phyloP scores from a whole-genome alignment of 2,888 invertebrate genomes.

The Leucania comma region DNA sequence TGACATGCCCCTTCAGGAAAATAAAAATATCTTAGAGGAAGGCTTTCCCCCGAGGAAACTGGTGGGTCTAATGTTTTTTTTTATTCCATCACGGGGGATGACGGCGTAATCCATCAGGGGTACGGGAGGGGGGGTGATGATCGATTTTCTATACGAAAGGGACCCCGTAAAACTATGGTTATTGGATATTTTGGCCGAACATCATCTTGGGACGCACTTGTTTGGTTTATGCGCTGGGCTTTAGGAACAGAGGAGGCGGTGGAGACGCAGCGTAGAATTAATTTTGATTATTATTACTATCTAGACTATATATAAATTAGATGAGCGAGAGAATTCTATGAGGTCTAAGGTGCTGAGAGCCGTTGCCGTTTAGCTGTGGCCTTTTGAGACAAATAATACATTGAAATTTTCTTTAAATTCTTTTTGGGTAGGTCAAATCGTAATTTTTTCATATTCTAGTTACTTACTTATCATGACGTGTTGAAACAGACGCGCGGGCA shows the following conservation, averaged over 20 bases:
- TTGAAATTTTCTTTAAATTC: too few relatives aligned
- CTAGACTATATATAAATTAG: too few relatives aligned
- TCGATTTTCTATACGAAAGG: constrained; percentile 84
- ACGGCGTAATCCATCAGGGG: constrained; percentile 86
- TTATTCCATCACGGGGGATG: constrained; percentile 84
- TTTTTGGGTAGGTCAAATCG: too few relatives aligned
- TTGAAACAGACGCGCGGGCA: too few relatives aligned
- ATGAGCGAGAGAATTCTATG: too few relatives aligned
- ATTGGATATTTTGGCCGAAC: constrained; percentile 85
- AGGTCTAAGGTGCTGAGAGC: too few relatives aligned
- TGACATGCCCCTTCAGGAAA: constrained; percentile 80
- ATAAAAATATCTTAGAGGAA: constrained; percentile 79
- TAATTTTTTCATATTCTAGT: too few relatives aligned
- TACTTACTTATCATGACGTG: too few relatives aligned
- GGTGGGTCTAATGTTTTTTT: constrained; percentile 87
- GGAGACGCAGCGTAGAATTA: constrained; percentile 52
- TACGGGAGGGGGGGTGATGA: constrained; percentile 72
- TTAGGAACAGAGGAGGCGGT: constrained; percentile 62
- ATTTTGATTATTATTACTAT: background rate
- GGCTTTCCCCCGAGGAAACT: constrained; percentile 78
- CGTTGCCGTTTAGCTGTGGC: too few relatives aligned
- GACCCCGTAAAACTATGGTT: constrained; percentile 87
- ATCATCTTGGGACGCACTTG: constrained; percentile 79
- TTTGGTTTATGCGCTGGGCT: constrained; percentile 76
- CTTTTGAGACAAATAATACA: too few relatives aligned